A percentile compares a stretch with the other conserved stretches of the same genome.
These are phyloP conservation scores for Cephus sareptanus DNA, from an alignment of 2,888 invertebrate genomes.

Conservation along the genomic window DNA sequence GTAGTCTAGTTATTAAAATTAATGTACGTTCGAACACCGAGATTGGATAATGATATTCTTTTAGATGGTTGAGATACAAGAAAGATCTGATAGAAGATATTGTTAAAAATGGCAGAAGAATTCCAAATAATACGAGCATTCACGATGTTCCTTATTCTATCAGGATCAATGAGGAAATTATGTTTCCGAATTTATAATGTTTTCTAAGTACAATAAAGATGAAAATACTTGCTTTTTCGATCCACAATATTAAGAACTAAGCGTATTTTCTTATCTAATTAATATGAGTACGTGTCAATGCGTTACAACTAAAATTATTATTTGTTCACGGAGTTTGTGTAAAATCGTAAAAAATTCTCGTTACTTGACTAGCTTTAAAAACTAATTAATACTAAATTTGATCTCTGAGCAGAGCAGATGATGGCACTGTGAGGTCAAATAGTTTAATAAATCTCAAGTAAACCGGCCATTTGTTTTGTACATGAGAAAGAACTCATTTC, in stretches of 20 bases:
- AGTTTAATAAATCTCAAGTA: background rate
- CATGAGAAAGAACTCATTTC: background rate
- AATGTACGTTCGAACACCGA: background rate
- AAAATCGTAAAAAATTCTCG: background rate
- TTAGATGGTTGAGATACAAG: slow-evolving; percentile 70
- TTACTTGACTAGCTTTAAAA: background rate
- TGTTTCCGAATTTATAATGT: slow-evolving; percentile 26
- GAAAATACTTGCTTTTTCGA: background rate
- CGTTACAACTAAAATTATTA: background rate
- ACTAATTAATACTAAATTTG: background rate
- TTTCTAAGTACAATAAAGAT: background rate
- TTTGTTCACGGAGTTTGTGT: background rate
- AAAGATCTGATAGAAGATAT: slow-evolving; percentile 68
- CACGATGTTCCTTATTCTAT: slow-evolving; percentile 76
- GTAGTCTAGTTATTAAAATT: background rate
- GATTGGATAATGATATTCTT: background rate
- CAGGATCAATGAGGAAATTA: slow-evolving; percentile 70
- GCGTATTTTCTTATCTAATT: background rate
- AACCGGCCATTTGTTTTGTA: background rate
- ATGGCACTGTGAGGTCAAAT: background rate
- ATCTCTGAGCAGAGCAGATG: background rate
- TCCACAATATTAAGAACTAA: background rate
- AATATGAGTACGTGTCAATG: background rate
- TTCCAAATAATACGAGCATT: slow-evolving; percentile 70
- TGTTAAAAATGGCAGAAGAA: slow-evolving; percentile 65